Conservation (phyloP, 2,797 vertebrate species). For the Carcharodon carcharias region DNA sequence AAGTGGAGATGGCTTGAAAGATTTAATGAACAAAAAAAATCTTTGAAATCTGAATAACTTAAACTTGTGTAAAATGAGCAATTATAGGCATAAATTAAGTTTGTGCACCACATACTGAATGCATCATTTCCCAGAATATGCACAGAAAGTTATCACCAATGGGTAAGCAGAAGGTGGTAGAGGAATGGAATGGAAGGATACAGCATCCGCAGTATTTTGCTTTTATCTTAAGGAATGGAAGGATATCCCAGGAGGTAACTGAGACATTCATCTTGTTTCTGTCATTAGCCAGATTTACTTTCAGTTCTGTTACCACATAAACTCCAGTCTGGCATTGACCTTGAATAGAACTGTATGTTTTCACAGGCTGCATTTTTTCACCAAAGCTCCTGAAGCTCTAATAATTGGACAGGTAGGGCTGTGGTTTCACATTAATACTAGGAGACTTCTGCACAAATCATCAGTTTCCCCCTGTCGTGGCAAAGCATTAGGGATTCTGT, state of each 20-base stretch:
- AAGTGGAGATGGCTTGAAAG: background rate
- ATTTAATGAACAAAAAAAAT: background rate
- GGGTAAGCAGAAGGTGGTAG: slow-evolving; percentile 2
- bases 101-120: background rate
- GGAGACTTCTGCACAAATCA: background rate
- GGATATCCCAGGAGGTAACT: background rate
- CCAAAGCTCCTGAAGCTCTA: background rate
- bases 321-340: background rate
- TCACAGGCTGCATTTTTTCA: background rate
- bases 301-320: background rate
- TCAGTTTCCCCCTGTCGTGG: background rate
- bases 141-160: background rate
- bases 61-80: too few relatives aligned
- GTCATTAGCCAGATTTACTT: background rate
- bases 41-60: background rate
- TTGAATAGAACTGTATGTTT: background rate
- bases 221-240: background rate
- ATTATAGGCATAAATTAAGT: too few relatives aligned
- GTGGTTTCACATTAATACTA: background rate
- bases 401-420: background rate
- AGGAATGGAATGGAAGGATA: background rate
- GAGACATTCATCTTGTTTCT: background rate
- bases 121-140: background rate
- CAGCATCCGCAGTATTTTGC: too few relatives aligned
- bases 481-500: background rate